Conservation (phyloP, 2,113 vertebrate species). For the Propithecus coquereli region DNA sequence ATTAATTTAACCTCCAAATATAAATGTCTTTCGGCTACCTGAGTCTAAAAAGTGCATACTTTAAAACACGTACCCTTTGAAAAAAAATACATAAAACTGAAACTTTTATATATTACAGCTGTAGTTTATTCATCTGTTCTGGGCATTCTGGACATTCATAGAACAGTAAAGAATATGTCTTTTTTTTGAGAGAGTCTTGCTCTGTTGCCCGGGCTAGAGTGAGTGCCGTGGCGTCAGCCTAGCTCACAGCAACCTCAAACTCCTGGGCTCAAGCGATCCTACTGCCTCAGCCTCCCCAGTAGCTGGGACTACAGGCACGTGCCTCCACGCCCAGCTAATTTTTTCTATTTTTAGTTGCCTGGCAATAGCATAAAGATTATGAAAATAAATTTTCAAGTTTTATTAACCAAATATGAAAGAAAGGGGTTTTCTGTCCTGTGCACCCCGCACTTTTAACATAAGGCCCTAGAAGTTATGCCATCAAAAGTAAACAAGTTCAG, state of each 20-base stretch:
- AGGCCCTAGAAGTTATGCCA: neutral
- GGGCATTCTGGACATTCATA: neutral
- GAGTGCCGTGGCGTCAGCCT: no score
- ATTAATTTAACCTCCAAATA: neutral
- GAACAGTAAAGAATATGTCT: neutral
- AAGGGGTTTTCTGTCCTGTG: neutral
- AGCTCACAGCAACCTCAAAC: no score
- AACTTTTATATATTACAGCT: neutral
- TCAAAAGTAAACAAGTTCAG: neutral
- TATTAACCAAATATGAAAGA: neutral
- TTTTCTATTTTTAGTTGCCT: no score
- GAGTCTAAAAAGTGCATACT: neutral
- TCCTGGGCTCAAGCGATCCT: no score
- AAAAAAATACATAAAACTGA: neutral
- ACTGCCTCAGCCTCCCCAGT: no score
- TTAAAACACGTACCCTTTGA: neutral
- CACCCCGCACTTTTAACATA: neutral
- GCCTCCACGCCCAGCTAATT: no score
- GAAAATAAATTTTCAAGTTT: neutral
- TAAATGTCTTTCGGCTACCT: neutral
- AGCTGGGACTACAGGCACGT: no score
- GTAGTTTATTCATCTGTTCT: neutral
- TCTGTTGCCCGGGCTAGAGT: no score
- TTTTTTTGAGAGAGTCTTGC: no score
- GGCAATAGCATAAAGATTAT: neutral